Evolutionary conservation across 2,797 vertebrate species (phyloP).

Genomic region (Epinephelus awoara): DNA sequence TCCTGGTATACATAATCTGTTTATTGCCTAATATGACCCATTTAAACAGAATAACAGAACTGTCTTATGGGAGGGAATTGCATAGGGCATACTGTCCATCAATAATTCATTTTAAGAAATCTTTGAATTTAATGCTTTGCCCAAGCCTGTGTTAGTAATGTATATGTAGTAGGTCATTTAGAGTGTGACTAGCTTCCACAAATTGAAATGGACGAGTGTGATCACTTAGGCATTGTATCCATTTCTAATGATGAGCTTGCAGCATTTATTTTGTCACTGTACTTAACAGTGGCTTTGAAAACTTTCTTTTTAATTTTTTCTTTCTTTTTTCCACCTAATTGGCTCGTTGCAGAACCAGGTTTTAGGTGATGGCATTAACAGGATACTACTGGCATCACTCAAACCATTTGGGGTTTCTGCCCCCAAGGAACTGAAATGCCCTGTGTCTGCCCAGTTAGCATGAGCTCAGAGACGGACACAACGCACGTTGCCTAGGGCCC

Average conservation of each 20-base stretch:
- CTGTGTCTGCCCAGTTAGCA: too few relatives aligned
- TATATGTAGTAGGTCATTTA: constrained; percentile 23
- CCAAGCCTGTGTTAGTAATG: constrained; percentile 2
- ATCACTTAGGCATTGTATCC: constrained; percentile 32
- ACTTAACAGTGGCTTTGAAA: neutral
- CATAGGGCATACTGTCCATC: constrained; percentile 42
- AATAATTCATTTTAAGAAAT: constrained; percentile 35
- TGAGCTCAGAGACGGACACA: too few relatives aligned
- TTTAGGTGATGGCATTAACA: neutral
- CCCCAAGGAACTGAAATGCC: neutral
- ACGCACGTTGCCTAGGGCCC: too few relatives aligned
- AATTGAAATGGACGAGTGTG: constrained; percentile 33
- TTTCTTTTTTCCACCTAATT: neutral
- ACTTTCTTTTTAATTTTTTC: constrained; percentile 16
- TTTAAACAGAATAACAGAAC: constrained; percentile 51
- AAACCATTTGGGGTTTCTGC: constrained; percentile 4
- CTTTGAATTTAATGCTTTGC: constrained; percentile 18
- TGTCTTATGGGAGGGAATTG: constrained; percentile 41
- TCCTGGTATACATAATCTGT: constrained; percentile 45
- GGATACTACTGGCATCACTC: constrained; percentile 6
- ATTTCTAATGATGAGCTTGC: constrained; percentile 21
- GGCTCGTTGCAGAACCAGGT: constrained; percentile 20
- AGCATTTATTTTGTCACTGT: constrained; percentile 27
- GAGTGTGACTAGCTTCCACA: constrained; percentile 27
- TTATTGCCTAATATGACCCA: constrained; percentile 49